phyloP scores from a whole-genome alignment of 2,797 vertebrate species.

The Heterohyrax brucei region DNA sequence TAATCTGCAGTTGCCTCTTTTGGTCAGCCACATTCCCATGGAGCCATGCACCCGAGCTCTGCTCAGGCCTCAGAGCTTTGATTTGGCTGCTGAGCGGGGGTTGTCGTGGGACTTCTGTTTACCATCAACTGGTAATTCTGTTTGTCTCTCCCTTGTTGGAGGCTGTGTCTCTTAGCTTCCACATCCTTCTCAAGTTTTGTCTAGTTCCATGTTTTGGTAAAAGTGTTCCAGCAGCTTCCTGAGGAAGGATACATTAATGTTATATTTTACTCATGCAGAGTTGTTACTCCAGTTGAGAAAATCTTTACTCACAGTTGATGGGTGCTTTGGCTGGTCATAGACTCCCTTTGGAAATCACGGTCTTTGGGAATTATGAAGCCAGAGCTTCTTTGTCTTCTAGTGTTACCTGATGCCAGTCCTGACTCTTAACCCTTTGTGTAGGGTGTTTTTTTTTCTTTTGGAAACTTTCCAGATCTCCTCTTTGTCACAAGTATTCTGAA shows the following conservation, averaged over 20 bases:
- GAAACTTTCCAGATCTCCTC: not conserved
- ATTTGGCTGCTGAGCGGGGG: too few species aligned
- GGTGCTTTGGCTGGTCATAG: not conserved
- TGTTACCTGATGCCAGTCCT: not conserved
- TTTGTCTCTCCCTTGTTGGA: not conserved
- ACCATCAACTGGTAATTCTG: not conserved
- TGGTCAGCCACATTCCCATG: not conserved
- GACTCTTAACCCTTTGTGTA: not conserved
- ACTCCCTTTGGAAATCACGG: not conserved
- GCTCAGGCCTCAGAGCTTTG: not conserved
- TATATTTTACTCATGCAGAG: not conserved
- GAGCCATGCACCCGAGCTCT: not conserved
- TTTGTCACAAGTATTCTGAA: constrained; percentile 19
- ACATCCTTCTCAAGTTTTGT: not conserved
- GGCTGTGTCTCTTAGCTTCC: not conserved
- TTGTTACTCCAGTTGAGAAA: not conserved
- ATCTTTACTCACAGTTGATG: not conserved
- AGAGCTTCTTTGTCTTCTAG: not conserved
- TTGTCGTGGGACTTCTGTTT: not conserved
- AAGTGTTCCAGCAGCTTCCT: constrained; percentile 1
- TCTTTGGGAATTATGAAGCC: not conserved
- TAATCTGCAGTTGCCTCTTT: not conserved
- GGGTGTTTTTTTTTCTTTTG: not conserved
- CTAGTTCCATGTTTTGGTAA: constrained; percentile 10
- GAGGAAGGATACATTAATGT: not conserved